Evolutionary conservation across 2,888 invertebrate species (phyloP), one percentile per base, ranked within the genome.

Genomic region (Colostygia pectinataria): DNA sequence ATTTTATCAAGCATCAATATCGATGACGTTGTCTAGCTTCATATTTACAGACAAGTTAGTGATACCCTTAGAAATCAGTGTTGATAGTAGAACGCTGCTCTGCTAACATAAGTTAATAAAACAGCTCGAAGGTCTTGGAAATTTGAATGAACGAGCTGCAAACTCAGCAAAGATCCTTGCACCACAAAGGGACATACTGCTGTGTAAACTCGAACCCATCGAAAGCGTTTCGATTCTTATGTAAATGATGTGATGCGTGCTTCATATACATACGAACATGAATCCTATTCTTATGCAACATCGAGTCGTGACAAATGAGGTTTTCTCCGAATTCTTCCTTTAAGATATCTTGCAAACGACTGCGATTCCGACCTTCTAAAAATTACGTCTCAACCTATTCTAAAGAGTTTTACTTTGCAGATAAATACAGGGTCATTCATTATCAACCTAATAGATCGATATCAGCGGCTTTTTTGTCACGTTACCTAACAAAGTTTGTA

Each of bases 181-280:
- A 68, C 65, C 57, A 72, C 74, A 77, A 76, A 70, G 71, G 65
- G 66, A 67, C 63, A 68, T 20, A 10, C 61, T 64, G 72, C 70
- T 71, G 65, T 61, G 68, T 72, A 75, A 83, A 78, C 81, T 85
- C 80, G 74, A 77, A 83, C 81, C 79, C 77, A 80, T 77, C 77
- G 76, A 68, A 76, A 76, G 71, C 60, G 60, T 77, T 56, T 74
- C 74, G 74, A 79, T 84, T 83, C 82, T 78, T 78, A 86, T 85
- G 84, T 74, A 82, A 87, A 88, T 84, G 61, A 52, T 73, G 71
- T 75, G 71, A 62, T 71, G 71, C 75, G 71, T 70, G 66, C 52
- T 55, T 57, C 67, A 44, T 50, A 74, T 73, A 80, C 72, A 71
- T 64, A 76, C 66, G 58, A 67, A 59, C 24, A 8, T n/a, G n/a